Base-by-base conservation (phyloP, 2,113 vertebrate genomes). In the Rhabdornis inornatus region DNA sequence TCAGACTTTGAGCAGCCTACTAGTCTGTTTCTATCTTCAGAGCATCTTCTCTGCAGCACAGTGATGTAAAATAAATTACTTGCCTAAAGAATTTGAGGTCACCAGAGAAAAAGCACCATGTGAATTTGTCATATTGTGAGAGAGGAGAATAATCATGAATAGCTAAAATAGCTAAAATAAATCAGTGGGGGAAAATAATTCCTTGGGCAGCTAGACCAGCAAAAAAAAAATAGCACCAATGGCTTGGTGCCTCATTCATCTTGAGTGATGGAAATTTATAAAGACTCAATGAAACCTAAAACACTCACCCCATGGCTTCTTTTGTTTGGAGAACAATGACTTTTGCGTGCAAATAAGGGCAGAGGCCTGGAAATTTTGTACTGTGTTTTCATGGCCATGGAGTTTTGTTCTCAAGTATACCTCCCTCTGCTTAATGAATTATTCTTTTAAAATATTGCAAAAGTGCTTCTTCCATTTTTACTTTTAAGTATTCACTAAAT, bases 241-340 rank as follows among this genome's bases (percentile, higher is more conserved):
- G 70, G n/a, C 57, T 92, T 85, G 5, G 20, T 84, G 39, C 8
- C 6, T 93, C 65, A 88, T 72, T 87, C 45, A 85, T 83, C 69
- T 31, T 82, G 86, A 93, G 42, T 59, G 64, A 82, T 83, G 85
- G 56, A 89, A 87, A 74, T 49, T 92, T 86, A 55, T 91, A 88
- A 89, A 80, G 82, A 69, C 35, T 63, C 47, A 83, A 52, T 60
- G 83, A 96, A 91, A 91, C 9, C 76, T 57, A 60, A 94, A 94
- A 37, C 37, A 39, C 31, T 80, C 33, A 2, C 49, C 52, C 71
- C 40, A 33, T 5, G 4, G 28, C 23, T 91, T 77, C 94, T 76
- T 96, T 95, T 94, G 70, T 85, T 81, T 72, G 65, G n/a, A 42
- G 47, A 94, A 90, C 92, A 88, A 90, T 68, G 53, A 57, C 47